Evolutionary conservation across 2,888 invertebrate species (phyloP).

Genomic region (Ormyrus nitidulus): DNA sequence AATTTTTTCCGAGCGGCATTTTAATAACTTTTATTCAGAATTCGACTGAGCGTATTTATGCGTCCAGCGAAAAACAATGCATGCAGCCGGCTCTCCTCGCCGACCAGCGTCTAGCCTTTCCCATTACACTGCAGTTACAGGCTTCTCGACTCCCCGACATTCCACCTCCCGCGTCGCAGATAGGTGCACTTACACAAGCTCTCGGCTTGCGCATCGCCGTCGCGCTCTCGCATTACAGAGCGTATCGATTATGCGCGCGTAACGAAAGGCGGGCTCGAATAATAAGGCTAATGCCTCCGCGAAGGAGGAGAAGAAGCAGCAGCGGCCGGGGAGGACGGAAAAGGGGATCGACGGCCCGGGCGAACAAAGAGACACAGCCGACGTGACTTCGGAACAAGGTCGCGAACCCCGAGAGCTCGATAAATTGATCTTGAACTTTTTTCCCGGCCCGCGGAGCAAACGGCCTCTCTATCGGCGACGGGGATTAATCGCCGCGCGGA

Average conservation of each 20-base stretch:
- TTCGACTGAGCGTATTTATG: too few species aligned
- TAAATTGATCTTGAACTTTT: slow-evolving; percentile 54
- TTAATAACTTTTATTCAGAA: too few species aligned
- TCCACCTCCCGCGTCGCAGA: too few species aligned
- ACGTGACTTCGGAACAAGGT: slow-evolving; percentile 56
- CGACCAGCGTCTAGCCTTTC: too few species aligned
- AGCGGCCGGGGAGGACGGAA: not conserved
- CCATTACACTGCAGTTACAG: too few species aligned
- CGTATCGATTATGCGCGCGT: slow-evolving; percentile 63
- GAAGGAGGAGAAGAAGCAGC: not conserved
- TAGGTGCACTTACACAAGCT: not conserved
- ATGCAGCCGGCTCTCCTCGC: too few species aligned
- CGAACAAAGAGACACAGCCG: slow-evolving; percentile 61
- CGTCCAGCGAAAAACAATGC: too few species aligned
- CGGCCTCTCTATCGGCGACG: not conserved
- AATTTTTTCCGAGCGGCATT: too few species aligned
- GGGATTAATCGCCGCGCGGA: slow-evolving; percentile 35
- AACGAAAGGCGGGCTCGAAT: slow-evolving; percentile 64
- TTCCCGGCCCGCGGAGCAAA: not conserved
- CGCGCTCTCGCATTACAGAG: slow-evolving; percentile 25
- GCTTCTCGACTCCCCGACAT: too few species aligned
- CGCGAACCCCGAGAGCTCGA: slow-evolving; percentile 54
- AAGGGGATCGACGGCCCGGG: slow-evolving; percentile 38
- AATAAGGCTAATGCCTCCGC: slow-evolving; percentile 66
- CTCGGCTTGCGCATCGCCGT: slow-evolving; percentile 22